Percentiles rank a stretch among this genome's conserved stretches.
These are phyloP conservation scores for Hemicordylus capensis DNA, from an alignment of 2,113 vertebrate species.

Conservation along the genomic window DNA sequence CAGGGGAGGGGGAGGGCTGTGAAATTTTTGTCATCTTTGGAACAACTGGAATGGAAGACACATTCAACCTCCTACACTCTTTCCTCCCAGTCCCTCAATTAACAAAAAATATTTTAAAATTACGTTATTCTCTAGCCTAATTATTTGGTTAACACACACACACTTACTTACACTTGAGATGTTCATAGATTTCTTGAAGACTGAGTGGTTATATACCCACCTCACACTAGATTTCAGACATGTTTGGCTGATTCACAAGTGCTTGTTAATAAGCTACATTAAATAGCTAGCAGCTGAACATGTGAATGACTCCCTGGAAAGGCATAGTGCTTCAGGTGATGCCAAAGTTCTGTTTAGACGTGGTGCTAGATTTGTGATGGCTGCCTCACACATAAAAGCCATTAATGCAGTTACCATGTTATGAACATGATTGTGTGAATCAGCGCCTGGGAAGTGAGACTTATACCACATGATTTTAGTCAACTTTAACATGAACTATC, in stretches of 20 bases:
- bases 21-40: slow-evolving; percentile 51
- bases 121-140: background rate
- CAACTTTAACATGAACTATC: background rate
- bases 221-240: background rate
- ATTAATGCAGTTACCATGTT: background rate
- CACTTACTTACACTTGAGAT: background rate
- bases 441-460: background rate
- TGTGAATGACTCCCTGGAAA: background rate
- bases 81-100: slow-evolving; percentile 17
- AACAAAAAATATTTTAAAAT: slow-evolving; percentile 30
- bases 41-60: slow-evolving; percentile 41
- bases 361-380: background rate
- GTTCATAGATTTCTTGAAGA: slow-evolving; percentile 15
- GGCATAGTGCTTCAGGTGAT: background rate
- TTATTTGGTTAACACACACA: slow-evolving; percentile 2
- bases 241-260: background rate
- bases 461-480: background rate
- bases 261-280: background rate
- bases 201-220: background rate
- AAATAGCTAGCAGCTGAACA: background rate
- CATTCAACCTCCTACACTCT: slow-evolving; percentile 17
- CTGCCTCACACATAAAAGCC: background rate
- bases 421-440: background rate
- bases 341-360: background rate
- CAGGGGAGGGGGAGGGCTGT: slow-evolving; percentile 41